Conservation (phyloP, 1,140 invertebrate genomes). For the Drosophila simulans region DNA sequence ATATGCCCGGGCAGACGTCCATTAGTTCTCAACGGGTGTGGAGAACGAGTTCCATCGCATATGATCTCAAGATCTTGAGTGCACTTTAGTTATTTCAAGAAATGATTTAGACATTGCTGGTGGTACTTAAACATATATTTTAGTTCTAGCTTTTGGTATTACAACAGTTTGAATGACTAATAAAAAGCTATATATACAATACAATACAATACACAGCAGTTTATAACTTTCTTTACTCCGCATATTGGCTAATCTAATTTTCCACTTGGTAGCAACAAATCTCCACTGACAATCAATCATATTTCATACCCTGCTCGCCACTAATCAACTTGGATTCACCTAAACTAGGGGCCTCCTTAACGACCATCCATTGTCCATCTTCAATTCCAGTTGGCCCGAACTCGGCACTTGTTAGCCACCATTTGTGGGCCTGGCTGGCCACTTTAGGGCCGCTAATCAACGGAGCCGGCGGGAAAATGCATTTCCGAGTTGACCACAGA, state of each 20-base stretch:
- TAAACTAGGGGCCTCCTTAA: slow-evolving; percentile 13
- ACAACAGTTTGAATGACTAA: background rate
- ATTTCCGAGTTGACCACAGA: slow-evolving; percentile 37
- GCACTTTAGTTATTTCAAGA: slow-evolving; percentile 2
- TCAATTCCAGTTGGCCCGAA: slow-evolving; percentile 10
- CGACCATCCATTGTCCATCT: slow-evolving; percentile 35
- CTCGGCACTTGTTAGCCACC: slow-evolving; percentile 33
- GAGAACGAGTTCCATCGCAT: slow-evolving; percentile 1
- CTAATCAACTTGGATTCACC: slow-evolving; percentile 44
- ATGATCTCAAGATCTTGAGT: slow-evolving; percentile 9
- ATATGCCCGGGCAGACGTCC: slow-evolving; percentile 61
- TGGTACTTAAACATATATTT: background rate
- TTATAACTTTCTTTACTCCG: background rate
- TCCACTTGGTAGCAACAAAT: background rate
- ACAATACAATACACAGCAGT: too few species aligned
- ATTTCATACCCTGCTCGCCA: slow-evolving; percentile 13
- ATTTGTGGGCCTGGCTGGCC: slow-evolving; percentile 11
- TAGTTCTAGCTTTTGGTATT: background rate
- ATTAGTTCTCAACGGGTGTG: slow-evolving; percentile 16
- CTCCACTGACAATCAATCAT: slow-evolving; percentile 29
- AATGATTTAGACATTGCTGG: background rate
- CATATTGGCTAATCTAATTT: slow-evolving; percentile 2
- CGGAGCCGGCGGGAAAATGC: slow-evolving; percentile 13
- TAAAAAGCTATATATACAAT: background rate
- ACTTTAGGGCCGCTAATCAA: slow-evolving; percentile 37